Evolutionary conservation across 2,888 invertebrate genomes (phyloP), one percentile per base, ranked within the genome.

Genomic region (Melikaiella ostensackeni): DNA sequence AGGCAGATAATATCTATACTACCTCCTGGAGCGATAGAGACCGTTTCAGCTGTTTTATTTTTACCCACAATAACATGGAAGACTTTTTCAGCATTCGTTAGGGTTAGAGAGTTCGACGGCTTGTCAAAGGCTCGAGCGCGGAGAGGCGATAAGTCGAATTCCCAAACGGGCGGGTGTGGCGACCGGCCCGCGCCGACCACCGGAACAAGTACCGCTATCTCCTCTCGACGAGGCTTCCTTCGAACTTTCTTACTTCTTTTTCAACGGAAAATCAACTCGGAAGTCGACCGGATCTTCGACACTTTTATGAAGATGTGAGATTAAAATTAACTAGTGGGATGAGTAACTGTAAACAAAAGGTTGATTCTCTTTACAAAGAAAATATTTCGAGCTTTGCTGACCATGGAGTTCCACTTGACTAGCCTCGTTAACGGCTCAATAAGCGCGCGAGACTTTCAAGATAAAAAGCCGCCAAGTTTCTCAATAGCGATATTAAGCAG

Each of bases 131-230:
- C 79, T 81, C 80, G 79, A 81, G 78, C 85, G 86, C 85, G 85
- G 80, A 84, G 85, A 82, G 85, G 83, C 87, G 86, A 86, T 85
- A 88, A 89, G 88, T 88, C 87, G 90, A 91, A 91, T 91, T 91
- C 91, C 91, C 90, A 90, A 91, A 91, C 91, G 91, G 91, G 91
- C 91, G 91, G 91, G 91, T 91, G 91, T 91, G 90, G 90, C 89
- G 91, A 87, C 83, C 90, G 90, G 88, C 90, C 90, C 90, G 90
- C 89, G 86, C 88, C 89, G 88, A 89, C 85, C 88, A 89, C 85
- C 87, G 85, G 86, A 90, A 89, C 88, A 87, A 86, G 87, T 85
- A 84, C 88, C 85, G 84, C 85, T 84, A 83, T 78, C 78, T 70
- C 55, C 62, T 79, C 74, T 77, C 24, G 64, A 50, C 11, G 33